Base-by-base conservation (phyloP, 2,888 invertebrate genomes). In the Melanargia galathea region DNA sequence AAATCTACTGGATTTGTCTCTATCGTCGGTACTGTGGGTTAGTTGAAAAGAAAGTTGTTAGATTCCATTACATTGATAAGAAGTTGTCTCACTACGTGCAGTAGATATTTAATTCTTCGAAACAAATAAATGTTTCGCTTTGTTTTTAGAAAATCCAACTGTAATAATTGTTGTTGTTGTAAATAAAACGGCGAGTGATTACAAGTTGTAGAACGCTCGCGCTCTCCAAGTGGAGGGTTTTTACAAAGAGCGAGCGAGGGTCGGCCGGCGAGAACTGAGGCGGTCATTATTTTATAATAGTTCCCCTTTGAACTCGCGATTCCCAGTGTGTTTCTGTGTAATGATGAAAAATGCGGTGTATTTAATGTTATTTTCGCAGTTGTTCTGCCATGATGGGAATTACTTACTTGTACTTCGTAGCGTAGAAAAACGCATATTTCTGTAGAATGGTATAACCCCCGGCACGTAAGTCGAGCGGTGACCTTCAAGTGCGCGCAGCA, bases 241-340 rank as follows among this genome's bases (percentile, higher is more conserved):
- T 57, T 45, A 57, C 57, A 57, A 57, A 57, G 57, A 26, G 30
- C 45, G 45, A 43, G 43, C 26, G 20, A 57, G 43, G 18, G 30
- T 46, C 43, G 45, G 26, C 24, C 45, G 24, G 33, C 57, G 57
- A 1, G 57, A 57, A 33, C 45, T 30, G 20, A 33, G 57, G 30
- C 55, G 45, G 45, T 57, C 57, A 30, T 57, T 57, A 45, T 57
- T n/a, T 57, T 46, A 57, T 57, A 57, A 57, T 57, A 57, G 57
- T 57, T 57, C 26, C 43, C 43, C 57, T 57, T 57, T 57, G 57
- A 57, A 57, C 57, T 57, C 20, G 57, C 45, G 40, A 55, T 55
- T 52, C 18, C 33, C 18, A 49, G 33, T 35, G 51, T 24, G 11
- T 55, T 55, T 40, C 55, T 22, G 55, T 24, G 55, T 55, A 55